A percentile compares a stretch with the other conserved stretches of the same genome.
Evolutionary conservation across 2,888 invertebrate species (phyloP).

Genomic region (Rhogogaster chlorosoma): DNA sequence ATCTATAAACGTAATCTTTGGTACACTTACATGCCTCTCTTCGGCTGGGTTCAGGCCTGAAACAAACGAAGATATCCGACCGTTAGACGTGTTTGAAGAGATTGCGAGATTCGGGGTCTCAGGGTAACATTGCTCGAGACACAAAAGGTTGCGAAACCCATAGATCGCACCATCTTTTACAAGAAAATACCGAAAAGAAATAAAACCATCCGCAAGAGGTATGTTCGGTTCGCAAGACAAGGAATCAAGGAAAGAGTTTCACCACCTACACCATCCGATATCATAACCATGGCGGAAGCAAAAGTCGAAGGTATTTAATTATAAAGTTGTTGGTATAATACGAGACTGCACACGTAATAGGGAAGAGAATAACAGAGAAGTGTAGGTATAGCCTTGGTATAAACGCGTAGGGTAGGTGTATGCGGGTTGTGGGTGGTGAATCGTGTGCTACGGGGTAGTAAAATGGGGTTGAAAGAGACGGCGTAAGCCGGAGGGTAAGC

Average conservation of each 20-base stretch:
- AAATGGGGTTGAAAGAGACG: constrained; percentile 54
- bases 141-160: not conserved
- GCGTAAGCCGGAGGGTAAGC: constrained; percentile 1
- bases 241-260: not conserved
- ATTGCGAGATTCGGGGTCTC: constrained; percentile 15
- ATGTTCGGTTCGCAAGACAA: not conserved
- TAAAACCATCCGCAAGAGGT: not conserved
- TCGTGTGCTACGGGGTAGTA: constrained; percentile 31
- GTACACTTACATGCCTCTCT: constrained; percentile 84
- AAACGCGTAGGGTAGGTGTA: constrained; percentile 1
- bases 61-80: constrained; percentile 65
- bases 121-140: not conserved
- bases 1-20: constrained; percentile 32
- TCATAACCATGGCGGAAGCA: not conserved
- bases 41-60: constrained; percentile 83
- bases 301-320: constrained; percentile 29
- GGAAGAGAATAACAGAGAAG: constrained; percentile 19
- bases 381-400: constrained; percentile 25
- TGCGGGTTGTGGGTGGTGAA: not conserved
- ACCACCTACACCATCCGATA: not conserved
- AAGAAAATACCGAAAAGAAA: not conserved
- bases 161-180: not conserved
- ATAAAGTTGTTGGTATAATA: constrained; percentile 20
- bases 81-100: constrained; percentile 30
- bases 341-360: not conserved